These are phyloP conservation scores for Atlantisia rogersi DNA, from an alignment of 2,113 vertebrate species.

Conservation along the genomic window DNA sequence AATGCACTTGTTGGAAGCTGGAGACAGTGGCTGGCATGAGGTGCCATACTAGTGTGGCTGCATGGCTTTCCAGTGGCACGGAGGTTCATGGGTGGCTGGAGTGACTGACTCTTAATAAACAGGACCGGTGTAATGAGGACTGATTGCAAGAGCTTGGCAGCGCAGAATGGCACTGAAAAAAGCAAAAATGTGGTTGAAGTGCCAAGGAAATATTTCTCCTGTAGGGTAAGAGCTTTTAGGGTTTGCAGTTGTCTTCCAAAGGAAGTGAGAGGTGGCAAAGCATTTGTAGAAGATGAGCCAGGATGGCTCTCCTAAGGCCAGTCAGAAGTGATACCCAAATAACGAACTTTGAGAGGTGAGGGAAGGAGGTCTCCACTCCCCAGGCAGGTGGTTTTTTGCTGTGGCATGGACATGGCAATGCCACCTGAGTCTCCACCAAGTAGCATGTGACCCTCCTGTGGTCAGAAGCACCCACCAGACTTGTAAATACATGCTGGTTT, in stretches of 20 bases:
- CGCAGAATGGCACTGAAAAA: neutral
- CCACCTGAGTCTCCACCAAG: neutral
- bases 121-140: neutral
- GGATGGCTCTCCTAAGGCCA: neutral
- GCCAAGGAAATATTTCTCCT: neutral
- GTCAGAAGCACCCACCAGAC: neutral
- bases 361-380: neutral
- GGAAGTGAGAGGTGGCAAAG: neutral
- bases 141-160: neutral
- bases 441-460: neutral
- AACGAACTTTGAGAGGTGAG: neutral
- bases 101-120: neutral
- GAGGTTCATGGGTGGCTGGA: neutral
- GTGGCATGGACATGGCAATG: accelerated
- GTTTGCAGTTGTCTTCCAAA: neutral
- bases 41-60: neutral
- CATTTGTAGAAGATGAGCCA: neutral
- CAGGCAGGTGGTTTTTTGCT: neutral
- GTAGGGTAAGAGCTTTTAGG: neutral
- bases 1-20: neutral
- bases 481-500: neutral
- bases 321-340: neutral
- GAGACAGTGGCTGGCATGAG: neutral
- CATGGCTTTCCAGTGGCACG: accelerated
- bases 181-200: neutral